phyloP scores from a whole-genome alignment of 2,797 vertebrate species.

The Myotis vivesi region DNA sequence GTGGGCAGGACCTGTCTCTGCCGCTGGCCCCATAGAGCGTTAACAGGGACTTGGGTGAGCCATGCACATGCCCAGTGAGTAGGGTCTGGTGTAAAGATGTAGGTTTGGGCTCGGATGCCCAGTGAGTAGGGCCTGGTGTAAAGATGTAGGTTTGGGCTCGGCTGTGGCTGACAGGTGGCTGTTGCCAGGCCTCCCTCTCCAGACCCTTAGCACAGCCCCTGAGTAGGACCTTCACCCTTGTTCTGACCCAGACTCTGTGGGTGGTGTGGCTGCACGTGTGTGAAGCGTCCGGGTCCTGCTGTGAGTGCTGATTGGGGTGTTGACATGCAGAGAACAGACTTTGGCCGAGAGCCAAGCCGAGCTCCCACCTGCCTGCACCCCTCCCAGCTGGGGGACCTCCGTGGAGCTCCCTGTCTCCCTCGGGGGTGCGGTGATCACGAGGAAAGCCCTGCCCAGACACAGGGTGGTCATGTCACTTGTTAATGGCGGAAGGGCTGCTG shows the following conservation, averaged over 20 bases:
- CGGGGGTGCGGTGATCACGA: accelerated
- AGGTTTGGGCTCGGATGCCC: no score
- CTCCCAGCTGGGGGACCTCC: accelerated
- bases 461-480: background rate
- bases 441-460: background rate
- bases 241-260: background rate
- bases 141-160: background rate
- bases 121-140: background rate
- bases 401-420: background rate
- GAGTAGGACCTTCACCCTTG: background rate
- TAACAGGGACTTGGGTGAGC: background rate
- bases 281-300: background rate
- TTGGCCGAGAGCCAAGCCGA: background rate
- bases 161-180: background rate
- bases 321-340: background rate
- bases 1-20: background rate
- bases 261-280: accelerated
- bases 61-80: accelerated
- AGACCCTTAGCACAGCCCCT: no score
- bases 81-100: background rate
- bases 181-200: no score
- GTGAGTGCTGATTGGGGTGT: background rate
- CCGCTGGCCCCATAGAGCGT: background rate
- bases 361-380: background rate
- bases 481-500: background rate